Conservation (phyloP, 2,888 invertebrate species). For the Hanleya hanleyi region DNA sequence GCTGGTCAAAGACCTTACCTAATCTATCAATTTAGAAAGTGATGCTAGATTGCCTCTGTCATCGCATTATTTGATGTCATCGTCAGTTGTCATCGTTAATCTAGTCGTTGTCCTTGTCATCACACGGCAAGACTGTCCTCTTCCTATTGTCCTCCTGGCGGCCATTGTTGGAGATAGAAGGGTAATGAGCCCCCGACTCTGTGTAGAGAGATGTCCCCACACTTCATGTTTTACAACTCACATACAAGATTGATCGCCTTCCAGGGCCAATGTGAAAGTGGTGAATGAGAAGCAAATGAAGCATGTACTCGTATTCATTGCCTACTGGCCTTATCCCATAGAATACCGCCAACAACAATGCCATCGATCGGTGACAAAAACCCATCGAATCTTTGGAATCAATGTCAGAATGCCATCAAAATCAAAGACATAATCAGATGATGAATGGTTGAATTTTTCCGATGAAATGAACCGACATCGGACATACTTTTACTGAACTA, state of each 20-base stretch:
- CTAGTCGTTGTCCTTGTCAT: neutral
- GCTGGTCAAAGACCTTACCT: neutral
- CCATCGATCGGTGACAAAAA: neutral
- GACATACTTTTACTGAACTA: neutral
- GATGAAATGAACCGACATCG: neutral
- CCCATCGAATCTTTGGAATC: neutral
- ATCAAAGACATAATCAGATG: neutral
- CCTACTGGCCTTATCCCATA: neutral
- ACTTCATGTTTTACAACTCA: neutral
- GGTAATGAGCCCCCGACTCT: neutral
- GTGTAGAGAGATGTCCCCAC: neutral
- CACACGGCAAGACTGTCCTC: neutral
- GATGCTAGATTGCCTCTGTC: neutral
- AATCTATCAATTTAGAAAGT: neutral
- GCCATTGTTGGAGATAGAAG: neutral
- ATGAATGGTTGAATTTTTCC: neutral
- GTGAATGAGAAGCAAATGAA: neutral
- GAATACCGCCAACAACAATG: neutral
- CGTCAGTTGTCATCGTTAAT: neutral
- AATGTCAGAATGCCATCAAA: neutral
- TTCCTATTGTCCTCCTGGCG: neutral
- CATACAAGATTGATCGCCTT: neutral
- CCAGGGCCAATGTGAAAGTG: neutral
- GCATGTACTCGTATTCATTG: neutral
- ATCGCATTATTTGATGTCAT: neutral